phyloP scores from a whole-genome alignment of 92 coral and sea anemone genomes.

The Isaurus tuberculatus region DNA sequence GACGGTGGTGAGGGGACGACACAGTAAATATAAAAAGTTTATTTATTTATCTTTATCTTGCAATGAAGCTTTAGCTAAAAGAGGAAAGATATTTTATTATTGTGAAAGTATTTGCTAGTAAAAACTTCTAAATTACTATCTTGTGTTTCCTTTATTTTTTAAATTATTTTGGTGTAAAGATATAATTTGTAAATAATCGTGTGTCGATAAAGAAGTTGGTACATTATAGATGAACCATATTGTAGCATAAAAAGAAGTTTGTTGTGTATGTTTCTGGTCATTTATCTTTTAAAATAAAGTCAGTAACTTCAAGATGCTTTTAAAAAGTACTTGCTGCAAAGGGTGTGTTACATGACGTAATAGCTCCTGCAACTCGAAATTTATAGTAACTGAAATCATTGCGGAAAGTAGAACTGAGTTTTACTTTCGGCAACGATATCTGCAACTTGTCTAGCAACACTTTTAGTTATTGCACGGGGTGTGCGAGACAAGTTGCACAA shows the following conservation, averaged over 20 bases:
- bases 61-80: not conserved
- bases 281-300: no score
- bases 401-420: no score
- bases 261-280: not conserved
- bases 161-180: not conserved
- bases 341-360: no score
- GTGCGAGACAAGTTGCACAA: no score
- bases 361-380: no score
- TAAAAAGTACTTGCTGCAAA: no score
- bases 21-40: not conserved
- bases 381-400: no score
- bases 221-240: not conserved
- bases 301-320: no score
- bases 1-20: not conserved
- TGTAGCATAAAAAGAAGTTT: not conserved
- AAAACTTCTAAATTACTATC: not conserved
- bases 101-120: not conserved
- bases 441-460: no score
- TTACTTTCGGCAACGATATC: no score
- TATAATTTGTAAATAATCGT: not conserved
- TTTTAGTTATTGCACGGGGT: no score
- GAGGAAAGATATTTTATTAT: not conserved
- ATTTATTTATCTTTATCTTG: not conserved
- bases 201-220: not conserved
- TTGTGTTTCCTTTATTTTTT: not conserved